Base-by-base conservation (phyloP, 1,140 invertebrate species). In the Caenorhabditis brenneri region DNA sequence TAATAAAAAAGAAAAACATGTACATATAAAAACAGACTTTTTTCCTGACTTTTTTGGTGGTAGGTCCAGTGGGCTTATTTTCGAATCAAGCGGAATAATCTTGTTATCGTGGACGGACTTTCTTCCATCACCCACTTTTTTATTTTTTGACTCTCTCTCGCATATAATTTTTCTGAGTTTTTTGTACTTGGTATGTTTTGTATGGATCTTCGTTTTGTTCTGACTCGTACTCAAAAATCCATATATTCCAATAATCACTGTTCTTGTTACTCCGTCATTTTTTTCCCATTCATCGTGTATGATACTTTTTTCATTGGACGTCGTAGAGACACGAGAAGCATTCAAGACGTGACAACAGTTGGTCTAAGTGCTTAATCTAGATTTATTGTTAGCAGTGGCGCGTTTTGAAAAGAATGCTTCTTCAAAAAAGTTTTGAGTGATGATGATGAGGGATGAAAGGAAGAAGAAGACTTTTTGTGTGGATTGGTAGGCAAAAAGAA, bases 301-400 rank as follows among this genome's bases (percentile, higher is more conserved):
- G 65, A 74, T 74, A 74, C 65, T 24, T 74, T 74, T 42, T 42
- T 12, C 5, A 42, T 12, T 74, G n/a, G 36, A 39, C 36, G 60
- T 3, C 4, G 36, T 39, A 46, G 29, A 22, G 36, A 74, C 65
- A 74, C 65, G 36, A 24, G 36, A n/a, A 74, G 36, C 65, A 5
- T 74, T 74, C 65, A 42, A n/a, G 65, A 74, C 33, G 65, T 74
- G 65, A 74, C 65, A 74, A 74, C 65, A 74, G 65, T 74, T 74
- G 65, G 19, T 74, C 65, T 74, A 74, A 74, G 65, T 74, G 65
- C 65, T 74, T 74, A 74, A 74, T 74, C 65, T 74, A 74, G 36
- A 74, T 74, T 74, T 74, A 74, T 74, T 74, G 65, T 74, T 46
- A 42, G 65, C 65, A 74, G 36, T 74, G 65, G 58, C 58, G 65